phyloP scores from a whole-genome alignment of 2,113 vertebrate genomes.

The Porphyrio hochstetteri region DNA sequence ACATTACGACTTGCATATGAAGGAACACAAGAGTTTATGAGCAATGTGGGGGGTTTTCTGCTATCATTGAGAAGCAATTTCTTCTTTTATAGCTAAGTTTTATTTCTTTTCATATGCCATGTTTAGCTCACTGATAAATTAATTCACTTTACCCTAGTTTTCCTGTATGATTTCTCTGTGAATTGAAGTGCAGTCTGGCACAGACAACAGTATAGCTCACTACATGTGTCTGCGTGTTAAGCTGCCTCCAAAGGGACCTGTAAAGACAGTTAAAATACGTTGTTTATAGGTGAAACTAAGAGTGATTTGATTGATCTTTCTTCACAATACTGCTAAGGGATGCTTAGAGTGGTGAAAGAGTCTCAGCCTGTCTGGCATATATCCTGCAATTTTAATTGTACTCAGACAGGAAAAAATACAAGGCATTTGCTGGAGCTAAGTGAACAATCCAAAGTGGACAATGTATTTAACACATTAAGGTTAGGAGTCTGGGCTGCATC shows the following conservation, averaged over 20 bases:
- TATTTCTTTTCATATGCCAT: background rate
- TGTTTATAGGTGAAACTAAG: background rate
- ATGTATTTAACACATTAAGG: slow-evolving; percentile 40
- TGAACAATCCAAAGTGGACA: slow-evolving; percentile 42
- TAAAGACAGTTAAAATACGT: background rate
- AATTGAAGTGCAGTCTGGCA: background rate
- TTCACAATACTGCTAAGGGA: background rate
- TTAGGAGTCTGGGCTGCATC: slow-evolving; percentile 28
- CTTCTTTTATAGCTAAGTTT: background rate
- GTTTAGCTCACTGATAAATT: background rate
- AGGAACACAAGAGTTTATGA: background rate
- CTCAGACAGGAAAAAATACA: slow-evolving; percentile 36
- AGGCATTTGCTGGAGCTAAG: slow-evolving; percentile 2
- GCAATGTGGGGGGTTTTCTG: background rate
- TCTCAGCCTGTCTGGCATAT: slow-evolving; percentile 34
- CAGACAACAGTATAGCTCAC: background rate
- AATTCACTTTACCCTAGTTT: background rate
- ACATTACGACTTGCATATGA: background rate
- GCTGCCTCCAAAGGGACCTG: background rate
- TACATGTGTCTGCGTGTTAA: background rate
- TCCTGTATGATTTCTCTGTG: background rate
- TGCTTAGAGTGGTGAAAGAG: background rate
- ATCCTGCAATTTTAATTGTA: slow-evolving; percentile 45
- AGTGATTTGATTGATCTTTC: background rate
- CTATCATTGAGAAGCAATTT: background rate